A percentile compares a stretch with the other conserved stretches of the same genome.
phyloP scores from a whole-genome alignment of 2,113 vertebrate genomes.

The Chaetura pelagica region DNA sequence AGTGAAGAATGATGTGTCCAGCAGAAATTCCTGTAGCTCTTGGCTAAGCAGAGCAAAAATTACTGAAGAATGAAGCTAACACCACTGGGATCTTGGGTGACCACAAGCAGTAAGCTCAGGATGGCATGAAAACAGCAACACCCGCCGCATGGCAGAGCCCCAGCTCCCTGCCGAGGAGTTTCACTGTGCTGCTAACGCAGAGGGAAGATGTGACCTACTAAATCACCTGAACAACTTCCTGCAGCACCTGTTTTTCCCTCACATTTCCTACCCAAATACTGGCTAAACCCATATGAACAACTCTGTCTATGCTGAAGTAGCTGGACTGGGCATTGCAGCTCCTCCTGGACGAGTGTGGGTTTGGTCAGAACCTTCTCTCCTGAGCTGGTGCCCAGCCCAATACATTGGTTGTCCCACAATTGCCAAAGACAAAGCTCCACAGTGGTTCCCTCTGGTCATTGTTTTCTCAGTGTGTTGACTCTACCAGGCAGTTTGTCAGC shows the following conservation, averaged over 20 bases:
- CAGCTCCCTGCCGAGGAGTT: not conserved
- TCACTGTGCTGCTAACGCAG: not conserved
- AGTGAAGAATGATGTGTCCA: not conserved
- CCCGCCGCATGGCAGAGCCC: not conserved
- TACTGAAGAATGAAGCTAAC: not conserved
- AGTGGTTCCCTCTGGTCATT: not conserved
- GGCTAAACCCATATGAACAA: not conserved
- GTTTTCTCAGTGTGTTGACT: not conserved
- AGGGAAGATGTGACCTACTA: not conserved
- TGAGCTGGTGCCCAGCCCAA: not conserved
- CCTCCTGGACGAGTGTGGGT: not conserved
- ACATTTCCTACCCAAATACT: not conserved
- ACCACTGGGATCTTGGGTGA: not conserved
- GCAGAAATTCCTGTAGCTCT: not conserved
- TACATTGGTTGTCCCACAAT: not conserved
- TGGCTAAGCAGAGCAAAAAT: not conserved
- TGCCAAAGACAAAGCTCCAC: not conserved
- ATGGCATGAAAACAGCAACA: not conserved
- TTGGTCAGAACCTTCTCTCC: not conserved
- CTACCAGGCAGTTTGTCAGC: not conserved
- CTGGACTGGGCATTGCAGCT: not conserved
- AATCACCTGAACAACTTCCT: constrained; percentile 18
- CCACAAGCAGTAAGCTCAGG: not conserved
- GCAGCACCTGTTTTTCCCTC: not conserved
- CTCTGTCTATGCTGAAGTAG: not conserved